Base-by-base conservation (phyloP, 37 sponge, comb jelly and placozoan genomes). In the Cladorhizidae sp. region DNA sequence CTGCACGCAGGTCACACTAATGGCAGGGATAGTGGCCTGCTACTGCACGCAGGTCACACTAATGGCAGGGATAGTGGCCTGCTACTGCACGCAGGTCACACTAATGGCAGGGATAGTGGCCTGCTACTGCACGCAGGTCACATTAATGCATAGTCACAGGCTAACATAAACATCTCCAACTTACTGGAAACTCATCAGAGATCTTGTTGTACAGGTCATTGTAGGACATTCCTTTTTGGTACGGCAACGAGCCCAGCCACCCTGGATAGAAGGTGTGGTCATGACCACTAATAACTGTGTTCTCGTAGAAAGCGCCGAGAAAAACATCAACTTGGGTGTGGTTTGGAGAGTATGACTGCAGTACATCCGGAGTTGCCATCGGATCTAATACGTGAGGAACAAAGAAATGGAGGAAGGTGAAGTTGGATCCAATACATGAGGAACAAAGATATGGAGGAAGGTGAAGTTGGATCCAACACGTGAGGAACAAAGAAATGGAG, bases 201-300 rank as follows among this genome's bases (percentile, higher is more conserved):
- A 83, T 83, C 29, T 31, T 1, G 40, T 50, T 25, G 15, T 43
- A 6, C 11, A 72, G 67, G 29, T 85, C 70, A 6, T 54, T 49
- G 35, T 80, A 86, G 32, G 80, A 80, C 87, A 86, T 79, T 23
- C 72, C 55, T 6, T 79, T 28, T 1, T 36, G 64, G 59, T 72
- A 64, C 2, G 67, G 55, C 37, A 86, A 58, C 35, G 57, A 67
- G 17, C 80, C 87, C 43, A 86, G 42, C 87, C 87, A 86, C 0
- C 87, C 87, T 21, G 50, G 55, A 2, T 56, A 37, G 26, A 86
- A 63, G 52, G 75, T 37, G 28, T 63, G 73, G 29, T 67, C 5
- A 18, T 56, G 21, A 2, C 54, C 64, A 64, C 45, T 62, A 31
- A 73, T 33, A 11, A 41, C 37, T 2, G 25, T 33, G 37, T 51